phyloP scores from a whole-genome alignment of 2,797 vertebrate genomes.

The Urocyon cinereoargenteus region DNA sequence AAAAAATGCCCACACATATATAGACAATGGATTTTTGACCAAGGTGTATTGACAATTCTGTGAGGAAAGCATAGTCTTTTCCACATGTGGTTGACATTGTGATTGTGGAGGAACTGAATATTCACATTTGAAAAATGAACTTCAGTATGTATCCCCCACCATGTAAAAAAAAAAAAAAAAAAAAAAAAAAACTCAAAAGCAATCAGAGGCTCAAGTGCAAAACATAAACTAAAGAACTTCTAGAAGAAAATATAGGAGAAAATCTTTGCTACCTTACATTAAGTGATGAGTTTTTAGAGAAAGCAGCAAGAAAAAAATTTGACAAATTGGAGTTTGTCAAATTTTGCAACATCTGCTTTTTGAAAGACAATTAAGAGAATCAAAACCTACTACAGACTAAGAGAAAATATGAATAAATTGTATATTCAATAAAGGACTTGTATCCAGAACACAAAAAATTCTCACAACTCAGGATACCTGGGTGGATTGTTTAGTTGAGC shows the following conservation, averaged over 20 bases:
- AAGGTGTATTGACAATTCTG: neutral
- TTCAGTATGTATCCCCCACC: neutral
- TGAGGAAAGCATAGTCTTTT: neutral
- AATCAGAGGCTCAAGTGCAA: neutral
- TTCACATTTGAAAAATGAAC: neutral
- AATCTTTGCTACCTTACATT: neutral
- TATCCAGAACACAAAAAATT: neutral
- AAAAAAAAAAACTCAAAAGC: neutral
- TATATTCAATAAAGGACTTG: neutral
- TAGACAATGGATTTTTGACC: neutral
- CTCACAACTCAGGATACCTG: neutral
- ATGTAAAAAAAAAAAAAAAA: neutral
- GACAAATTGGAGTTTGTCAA: neutral
- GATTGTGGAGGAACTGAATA: neutral
- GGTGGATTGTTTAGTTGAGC: too few species aligned
- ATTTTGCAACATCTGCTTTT: neutral
- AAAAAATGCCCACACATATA: neutral
- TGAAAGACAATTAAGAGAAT: neutral
- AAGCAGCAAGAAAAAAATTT: neutral
- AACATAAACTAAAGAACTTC: neutral
- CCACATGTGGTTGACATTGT: neutral
- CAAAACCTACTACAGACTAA: neutral
- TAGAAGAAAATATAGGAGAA: neutral
- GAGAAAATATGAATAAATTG: neutral
- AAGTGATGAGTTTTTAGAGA: neutral